Percentiles rank a stretch among this genome's conserved stretches.
Conservation (phyloP, 2,113 vertebrate genomes). For the Centrocercus urophasianus region DNA sequence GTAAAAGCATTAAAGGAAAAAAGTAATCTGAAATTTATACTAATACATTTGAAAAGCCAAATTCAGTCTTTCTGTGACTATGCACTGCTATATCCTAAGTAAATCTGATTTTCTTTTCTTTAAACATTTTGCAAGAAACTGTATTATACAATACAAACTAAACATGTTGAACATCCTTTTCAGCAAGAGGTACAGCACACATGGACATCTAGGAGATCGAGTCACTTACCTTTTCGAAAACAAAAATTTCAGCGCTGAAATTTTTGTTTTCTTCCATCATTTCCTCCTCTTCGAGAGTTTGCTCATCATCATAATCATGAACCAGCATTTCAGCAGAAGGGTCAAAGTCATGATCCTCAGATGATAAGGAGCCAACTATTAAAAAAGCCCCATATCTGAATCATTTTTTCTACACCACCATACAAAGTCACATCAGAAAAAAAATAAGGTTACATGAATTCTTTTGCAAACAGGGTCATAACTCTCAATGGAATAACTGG, state of each 20-base stretch:
- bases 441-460: background rate
- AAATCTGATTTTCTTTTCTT: background rate
- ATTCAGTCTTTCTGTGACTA: background rate
- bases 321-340: conserved; percentile 98
- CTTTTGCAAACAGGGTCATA: background rate
- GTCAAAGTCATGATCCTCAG: conserved; percentile 99
- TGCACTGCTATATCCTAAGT: background rate
- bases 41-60: background rate
- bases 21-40: background rate
- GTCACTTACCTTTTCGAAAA: conserved; percentile 91
- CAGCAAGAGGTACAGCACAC: background rate
- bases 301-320: conserved; percentile 96
- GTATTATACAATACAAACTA: background rate
- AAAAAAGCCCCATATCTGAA: background rate
- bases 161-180: background rate
- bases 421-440: background rate
- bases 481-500: background rate
- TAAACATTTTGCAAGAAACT: background rate
- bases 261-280: conserved; percentile 92
- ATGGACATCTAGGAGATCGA: background rate
- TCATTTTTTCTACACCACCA: background rate
- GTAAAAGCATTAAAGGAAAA: background rate
- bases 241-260: conserved; percentile 92
- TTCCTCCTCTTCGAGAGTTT: conserved; percentile 97
- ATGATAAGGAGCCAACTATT: conserved; percentile 95